Evolutionary conservation across 2,113 vertebrate genomes (phyloP), one percentile per base, ranked within the genome.

Genomic region (Pedetes capensis): DNA sequence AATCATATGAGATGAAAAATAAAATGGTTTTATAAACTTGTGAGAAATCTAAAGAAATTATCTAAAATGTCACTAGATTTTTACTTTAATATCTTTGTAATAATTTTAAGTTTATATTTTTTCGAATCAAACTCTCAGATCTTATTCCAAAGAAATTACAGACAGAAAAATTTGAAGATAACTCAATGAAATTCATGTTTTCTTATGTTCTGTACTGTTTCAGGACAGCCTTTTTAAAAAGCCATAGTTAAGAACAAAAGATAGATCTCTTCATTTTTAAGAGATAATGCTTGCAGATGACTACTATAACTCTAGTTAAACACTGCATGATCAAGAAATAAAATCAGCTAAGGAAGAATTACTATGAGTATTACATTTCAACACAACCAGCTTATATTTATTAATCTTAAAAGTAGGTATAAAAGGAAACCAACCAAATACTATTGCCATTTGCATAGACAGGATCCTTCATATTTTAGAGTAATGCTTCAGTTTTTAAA

Each of bases 121-220:
- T 95, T 90, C 59, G 88, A 94, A 89, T 89, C 49, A 91, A 94
- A 84, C 42, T 91, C 84, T 91, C 9, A 84, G 27, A n/a, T 83
- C 75, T 37, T 16, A 79, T 79, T 88, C 72, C 53, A 87, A 74
- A 94, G 17, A 93, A 89, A 79, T 61, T 78, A 84, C 2, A 91
- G 87, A 81, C 25, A 83, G 57, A 63, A 89, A 96, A 83, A 80
- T 59, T 6, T 93, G 47, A 94, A 91, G 71, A 92, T 71, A 61
- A 91, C 49, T 75, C 81, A 68, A 78, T 74, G 39, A 76, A 91
- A 53, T 84, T 64, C 59, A 91, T 74, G 49, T 6, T 95, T 93
- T 82, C 51, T 79, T 87, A 74, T 37, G 57, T 90, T 95, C 68
- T 83, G 5, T 4, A 85, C 25, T 84, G 34, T 91, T 96, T 89